Conservation (phyloP, 2,888 invertebrate species). For the Caenorhabditis sp. region DNA sequence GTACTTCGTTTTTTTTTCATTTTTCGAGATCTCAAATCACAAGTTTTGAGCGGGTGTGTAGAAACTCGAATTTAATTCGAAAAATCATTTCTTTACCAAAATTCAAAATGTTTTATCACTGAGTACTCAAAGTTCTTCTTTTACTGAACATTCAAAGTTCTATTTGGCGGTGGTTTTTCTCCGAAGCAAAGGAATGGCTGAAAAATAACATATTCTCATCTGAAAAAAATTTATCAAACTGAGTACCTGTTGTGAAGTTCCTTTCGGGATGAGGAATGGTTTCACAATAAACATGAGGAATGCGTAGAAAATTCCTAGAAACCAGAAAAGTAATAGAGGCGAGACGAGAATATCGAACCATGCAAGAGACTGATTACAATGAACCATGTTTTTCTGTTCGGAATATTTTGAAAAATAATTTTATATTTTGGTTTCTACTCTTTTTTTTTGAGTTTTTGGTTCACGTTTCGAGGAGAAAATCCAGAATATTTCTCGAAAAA, state of each 20-base stretch:
- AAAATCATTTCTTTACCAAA: no score
- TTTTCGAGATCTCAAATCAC: no score
- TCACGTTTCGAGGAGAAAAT: no score
- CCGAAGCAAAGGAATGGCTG: constrained; percentile 40
- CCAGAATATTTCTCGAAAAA: no score
- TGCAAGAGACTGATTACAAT: constrained; percentile 13
- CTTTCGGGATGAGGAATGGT: constrained; percentile 35
- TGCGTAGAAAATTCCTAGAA: constrained; percentile 31
- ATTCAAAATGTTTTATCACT: no score
- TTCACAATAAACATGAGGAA: constrained; percentile 39
- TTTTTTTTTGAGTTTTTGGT: neutral
- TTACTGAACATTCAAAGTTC: constrained; percentile 17
- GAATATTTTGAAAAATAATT: neutral
- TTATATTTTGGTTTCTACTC: neutral
- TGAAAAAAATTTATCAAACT: neutral
- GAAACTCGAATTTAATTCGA: no score
- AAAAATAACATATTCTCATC: neutral
- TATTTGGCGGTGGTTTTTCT: constrained; percentile 28
- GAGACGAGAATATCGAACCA: constrained; percentile 41
- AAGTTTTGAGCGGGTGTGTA: no score
- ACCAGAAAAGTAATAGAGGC: constrained; percentile 38
- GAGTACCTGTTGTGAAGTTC: constrained; percentile 24
- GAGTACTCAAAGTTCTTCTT: no score
- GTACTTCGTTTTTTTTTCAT: no score
- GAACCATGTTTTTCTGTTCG: neutral